Evolutionary conservation across 2,113 vertebrate species (phyloP).

Genomic region (Echinops telfairi): DNA sequence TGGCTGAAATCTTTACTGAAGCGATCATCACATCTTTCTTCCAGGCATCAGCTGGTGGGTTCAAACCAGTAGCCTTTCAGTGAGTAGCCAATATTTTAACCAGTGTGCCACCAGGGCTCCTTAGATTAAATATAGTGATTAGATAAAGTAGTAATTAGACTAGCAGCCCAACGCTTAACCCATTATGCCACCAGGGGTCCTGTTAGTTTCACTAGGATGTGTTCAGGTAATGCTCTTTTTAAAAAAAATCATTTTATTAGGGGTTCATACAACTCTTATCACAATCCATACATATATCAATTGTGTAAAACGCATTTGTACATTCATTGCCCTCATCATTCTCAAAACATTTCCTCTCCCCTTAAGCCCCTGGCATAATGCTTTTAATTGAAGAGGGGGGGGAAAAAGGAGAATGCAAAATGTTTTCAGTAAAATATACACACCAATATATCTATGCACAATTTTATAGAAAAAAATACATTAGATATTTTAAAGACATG

Average conservation of each 20-base stretch:
- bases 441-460: background rate
- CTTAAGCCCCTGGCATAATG: too few species aligned
- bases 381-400: constrained; percentile 28
- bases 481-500: background rate
- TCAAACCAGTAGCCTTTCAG: background rate
- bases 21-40: background rate
- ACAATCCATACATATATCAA: too few species aligned
- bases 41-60: background rate
- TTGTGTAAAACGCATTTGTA: too few species aligned
- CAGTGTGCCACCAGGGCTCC: background rate
- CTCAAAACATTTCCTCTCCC: too few species aligned
- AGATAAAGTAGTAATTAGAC: too few species aligned
- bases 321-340: too few species aligned
- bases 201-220: background rate
- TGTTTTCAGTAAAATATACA: background rate
- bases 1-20: background rate
- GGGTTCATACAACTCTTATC: too few species aligned
- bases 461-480: constrained; percentile 34
- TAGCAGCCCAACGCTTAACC: background rate
- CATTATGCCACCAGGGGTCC: background rate
- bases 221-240: constrained; percentile 1
- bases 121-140: background rate
- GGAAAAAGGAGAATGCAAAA: background rate
- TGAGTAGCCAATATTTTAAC: background rate
- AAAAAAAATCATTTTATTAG: too few species aligned